Evolutionary conservation across 2,888 invertebrate genomes (phyloP), one percentile per base, ranked within the genome.

Genomic region (Trissoscelio sp.): DNA sequence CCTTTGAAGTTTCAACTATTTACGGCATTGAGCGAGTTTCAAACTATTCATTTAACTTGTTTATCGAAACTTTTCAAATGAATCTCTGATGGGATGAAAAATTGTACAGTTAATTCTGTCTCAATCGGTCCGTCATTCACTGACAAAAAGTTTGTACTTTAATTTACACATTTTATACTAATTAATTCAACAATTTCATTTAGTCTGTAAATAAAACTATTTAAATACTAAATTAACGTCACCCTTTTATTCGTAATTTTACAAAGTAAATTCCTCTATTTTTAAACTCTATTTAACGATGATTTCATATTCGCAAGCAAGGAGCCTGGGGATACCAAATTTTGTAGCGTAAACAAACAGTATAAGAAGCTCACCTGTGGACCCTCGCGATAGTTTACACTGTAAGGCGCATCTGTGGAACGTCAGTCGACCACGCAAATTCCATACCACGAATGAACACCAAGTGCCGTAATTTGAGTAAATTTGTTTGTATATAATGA

Each of bases 11-110:
- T 78, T 20, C 37, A 39, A 48, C 57, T 64, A 64, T 78, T 78
- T 70, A 64, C 57, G 16, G 55, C 31, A 31, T 37, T 24, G 24
- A 37, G 9, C 44, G 12, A 64, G 69, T 77, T 69, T 18, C 46
- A 12, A 62, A 62, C 77, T 69, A 37, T 69, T 48, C 55, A 42
- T 60, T 62, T 55, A 77, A 55, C 67, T 77, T 69, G 77, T 77
- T 62, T 69, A 77, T 77, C 62, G 46, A 14, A 69, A 77, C 46
- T 60, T 69, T 44, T 7, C 2, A 57, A 74, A 48, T 31, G 42
- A 42, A 42, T 44, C 31, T 51, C 6, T 9, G 24, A 5, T 48
- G 37, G 12, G 34, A 57, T 69, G 57, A 69, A 53, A 69, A 57
- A 69, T 55, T 37, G 46, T 20, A n/a, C 11, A 2, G 53, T 28